Evolutionary conservation across 2,888 invertebrate species (phyloP).

Genomic region (Tryphoninae sp.): DNA sequence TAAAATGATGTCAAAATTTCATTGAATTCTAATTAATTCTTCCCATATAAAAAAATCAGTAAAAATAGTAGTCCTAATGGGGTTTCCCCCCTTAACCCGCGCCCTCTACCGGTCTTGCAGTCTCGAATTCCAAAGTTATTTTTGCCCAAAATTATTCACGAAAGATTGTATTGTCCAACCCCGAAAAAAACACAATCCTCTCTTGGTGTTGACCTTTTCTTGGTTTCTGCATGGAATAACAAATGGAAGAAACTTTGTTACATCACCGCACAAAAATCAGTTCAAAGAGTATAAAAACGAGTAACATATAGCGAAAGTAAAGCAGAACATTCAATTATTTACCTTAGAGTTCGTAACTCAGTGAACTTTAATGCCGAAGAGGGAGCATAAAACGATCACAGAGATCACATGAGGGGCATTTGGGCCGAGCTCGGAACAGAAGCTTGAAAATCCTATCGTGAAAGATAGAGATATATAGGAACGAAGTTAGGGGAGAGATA

Average conservation of each 20-base stretch:
- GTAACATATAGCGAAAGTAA: not conserved
- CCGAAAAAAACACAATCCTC: no score
- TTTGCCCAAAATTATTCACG: no score
- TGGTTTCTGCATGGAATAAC: not conserved
- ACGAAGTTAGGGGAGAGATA: constrained; percentile 58
- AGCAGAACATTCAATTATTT: constrained; percentile 9
- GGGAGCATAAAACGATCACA: constrained; percentile 39
- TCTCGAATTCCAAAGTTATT: no score
- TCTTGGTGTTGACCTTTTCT: not conserved
- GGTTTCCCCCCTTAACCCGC: not conserved
- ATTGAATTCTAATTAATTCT: no score
- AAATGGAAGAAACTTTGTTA: not conserved
- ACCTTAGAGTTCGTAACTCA: constrained; percentile 43
- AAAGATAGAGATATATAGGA: constrained; percentile 49
- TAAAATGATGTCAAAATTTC: no score
- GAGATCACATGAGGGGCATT: not conserved
- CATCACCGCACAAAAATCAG: no score
- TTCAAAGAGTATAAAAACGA: not conserved
- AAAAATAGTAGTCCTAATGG: no score
- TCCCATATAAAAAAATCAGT: no score
- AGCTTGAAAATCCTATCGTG: constrained; percentile 2
- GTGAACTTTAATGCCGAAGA: constrained; percentile 30
- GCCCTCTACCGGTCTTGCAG: not conserved
- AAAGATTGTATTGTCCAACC: no score
- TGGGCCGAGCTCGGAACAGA: not conserved